Conservation (phyloP, 2,888 invertebrate species). For the Mythimna vitellina region DNA sequence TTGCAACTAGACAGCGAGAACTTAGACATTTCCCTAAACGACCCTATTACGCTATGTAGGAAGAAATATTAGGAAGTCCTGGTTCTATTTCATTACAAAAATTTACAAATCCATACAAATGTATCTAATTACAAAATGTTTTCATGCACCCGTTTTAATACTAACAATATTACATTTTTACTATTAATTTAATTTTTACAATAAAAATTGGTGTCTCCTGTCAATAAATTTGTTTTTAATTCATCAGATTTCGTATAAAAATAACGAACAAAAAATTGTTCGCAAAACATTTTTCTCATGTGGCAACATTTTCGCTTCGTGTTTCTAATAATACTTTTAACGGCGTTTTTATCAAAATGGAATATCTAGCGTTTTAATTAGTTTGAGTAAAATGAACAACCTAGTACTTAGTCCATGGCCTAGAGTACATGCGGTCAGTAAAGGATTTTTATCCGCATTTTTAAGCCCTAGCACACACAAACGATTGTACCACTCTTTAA, state of each 20-base stretch:
- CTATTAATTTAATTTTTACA: not conserved
- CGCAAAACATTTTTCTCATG: constrained; percentile 43
- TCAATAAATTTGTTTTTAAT: not conserved
- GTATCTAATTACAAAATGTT: constrained; percentile 61
- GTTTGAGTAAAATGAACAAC: constrained; percentile 33
- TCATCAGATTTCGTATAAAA: constrained; percentile 48
- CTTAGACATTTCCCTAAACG: not conserved
- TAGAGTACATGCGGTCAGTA: constrained; percentile 11
- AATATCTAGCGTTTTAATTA: constrained; percentile 60
- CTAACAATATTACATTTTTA: constrained; percentile 20
- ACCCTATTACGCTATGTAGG: constrained; percentile 30
- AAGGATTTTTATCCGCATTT: constrained; percentile 3
- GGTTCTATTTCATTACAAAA: constrained; percentile 40
- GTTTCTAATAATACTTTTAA: constrained; percentile 54
- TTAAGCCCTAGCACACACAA: constrained; percentile 34
- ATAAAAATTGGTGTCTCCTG: constrained; percentile 7
- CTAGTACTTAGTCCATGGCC: constrained; percentile 8
- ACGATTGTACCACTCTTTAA: not conserved
- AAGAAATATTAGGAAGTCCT: constrained; percentile 45
- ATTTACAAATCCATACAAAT: constrained; percentile 59
- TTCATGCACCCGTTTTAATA: constrained; percentile 52
- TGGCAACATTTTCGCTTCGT: constrained; percentile 48
- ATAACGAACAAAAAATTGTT: constrained; percentile 51
- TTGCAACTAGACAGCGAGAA: not conserved
- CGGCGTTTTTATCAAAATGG: constrained; percentile 51